A percentile compares a stretch with the other conserved stretches of the same genome.
These are phyloP conservation scores for Salmo trutta DNA, from an alignment of 2,797 vertebrate genomes.

Conservation along the genomic window DNA sequence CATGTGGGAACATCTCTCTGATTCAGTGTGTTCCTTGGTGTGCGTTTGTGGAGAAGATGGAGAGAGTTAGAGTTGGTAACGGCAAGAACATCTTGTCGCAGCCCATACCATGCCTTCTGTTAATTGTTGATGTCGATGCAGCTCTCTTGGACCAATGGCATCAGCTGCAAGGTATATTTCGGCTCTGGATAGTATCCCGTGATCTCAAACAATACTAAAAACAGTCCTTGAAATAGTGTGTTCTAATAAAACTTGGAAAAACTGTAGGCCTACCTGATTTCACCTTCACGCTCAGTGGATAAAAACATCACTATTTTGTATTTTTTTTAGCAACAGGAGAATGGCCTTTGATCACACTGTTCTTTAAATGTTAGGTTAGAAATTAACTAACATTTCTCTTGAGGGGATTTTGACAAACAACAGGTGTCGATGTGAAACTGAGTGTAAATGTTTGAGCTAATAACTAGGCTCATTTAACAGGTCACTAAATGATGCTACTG, in stretches of 20 bases:
- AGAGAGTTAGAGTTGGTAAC: slow-evolving; percentile 6
- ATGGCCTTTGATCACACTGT: slow-evolving; percentile 20
- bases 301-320: slow-evolving; percentile 17
- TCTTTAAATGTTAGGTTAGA: neutral
- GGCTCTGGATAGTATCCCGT: neutral
- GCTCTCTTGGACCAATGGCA: neutral
- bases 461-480: no score
- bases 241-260: neutral
- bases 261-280: neutral
- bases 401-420: neutral
- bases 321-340: slow-evolving; percentile 9
- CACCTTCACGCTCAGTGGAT: neutral
- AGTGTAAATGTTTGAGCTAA: neutral
- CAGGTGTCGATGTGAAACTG: neutral
- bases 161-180: neutral
- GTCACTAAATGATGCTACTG: no score
- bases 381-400: slow-evolving; percentile 3
- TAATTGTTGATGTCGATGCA: neutral
- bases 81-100: neutral
- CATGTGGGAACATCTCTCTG: neutral
- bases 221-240: neutral
- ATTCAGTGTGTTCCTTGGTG: neutral
- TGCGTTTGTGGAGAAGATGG: neutral
- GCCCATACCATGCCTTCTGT: neutral
- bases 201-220: neutral